Base-by-base conservation (phyloP, 2,113 vertebrate species). In the Sitta europaea region DNA sequence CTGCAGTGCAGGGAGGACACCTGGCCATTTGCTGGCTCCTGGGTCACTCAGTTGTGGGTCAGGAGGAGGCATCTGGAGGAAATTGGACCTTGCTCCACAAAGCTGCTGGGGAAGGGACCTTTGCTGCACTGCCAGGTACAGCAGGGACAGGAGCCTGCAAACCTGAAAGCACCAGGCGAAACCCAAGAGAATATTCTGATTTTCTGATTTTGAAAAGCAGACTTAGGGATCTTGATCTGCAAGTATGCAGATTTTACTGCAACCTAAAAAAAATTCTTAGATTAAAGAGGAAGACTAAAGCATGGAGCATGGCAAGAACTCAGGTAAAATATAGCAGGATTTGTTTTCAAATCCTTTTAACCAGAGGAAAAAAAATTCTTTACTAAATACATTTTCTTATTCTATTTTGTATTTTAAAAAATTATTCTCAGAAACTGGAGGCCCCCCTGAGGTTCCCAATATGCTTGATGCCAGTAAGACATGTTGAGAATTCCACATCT, bases 81-180 rank as follows among this genome's bases (percentile, higher is more conserved):
- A 36, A 19, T 0, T 0, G 8, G 13, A 47, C 45, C 40, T 48
- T n/a, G 12, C 15, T 54, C 38, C 13, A 4, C 40, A 33, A 13
- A 22, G 14, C 31, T 11, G 31, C 68, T 38, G 1, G 13, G 54
- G 20, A 10, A 29, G 24, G 47, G 29, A 40, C 50, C 21, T 57
- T 14, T 45, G 42, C 47, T 35, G 10, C 6, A 6, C 36, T 38
- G 53, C 35, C 59, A 70, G 43, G 5, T 10, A 14, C 2, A 24
- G 61, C 71, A 78, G 38, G 15, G 14, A 66, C 31, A 22, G 62
- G 17, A 86, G 53, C 29, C 35, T 45, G 35, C 38, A n/a, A 57
- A 50, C 28, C 35, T 50, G 47, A 21, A 24, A n/a, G 48, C 58
- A 42, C 35, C 22, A 45, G 25, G 17, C 14, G 10, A 83, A 72